Conservation (phyloP, 2,888 invertebrate genomes). For the Linnaemya tessellans region DNA sequence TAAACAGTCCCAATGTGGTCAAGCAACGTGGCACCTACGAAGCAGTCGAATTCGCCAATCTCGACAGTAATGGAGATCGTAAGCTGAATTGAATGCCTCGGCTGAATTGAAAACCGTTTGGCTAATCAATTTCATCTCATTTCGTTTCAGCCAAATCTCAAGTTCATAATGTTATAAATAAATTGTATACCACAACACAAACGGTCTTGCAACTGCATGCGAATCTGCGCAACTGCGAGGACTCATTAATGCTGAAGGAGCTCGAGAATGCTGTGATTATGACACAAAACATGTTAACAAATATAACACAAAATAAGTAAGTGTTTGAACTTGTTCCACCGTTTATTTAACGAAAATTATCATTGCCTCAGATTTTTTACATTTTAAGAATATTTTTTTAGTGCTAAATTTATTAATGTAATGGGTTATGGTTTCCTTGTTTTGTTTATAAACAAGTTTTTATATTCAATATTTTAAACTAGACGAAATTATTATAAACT, state of each 20-base stretch:
- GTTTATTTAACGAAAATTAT: too few species aligned
- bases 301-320: conserved; percentile 82
- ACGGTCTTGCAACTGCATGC: conserved; percentile 83
- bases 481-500: too few species aligned
- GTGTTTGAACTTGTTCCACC: conserved; percentile 35
- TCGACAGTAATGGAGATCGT: conserved; percentile 79
- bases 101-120: neutral
- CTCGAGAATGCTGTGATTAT: conserved; percentile 84
- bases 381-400: too few species aligned
- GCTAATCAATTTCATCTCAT: neutral
- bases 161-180: conserved; percentile 86
- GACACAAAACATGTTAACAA: conserved; percentile 83
- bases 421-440: too few species aligned
- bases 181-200: conserved; percentile 83
- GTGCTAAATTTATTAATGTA: too few species aligned
- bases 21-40: conserved; percentile 79
- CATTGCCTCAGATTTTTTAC: too few species aligned
- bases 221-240: conserved; percentile 81
- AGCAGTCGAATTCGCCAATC: conserved; percentile 75
- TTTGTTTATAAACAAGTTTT: too few species aligned
- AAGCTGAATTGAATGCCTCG: too few species aligned
- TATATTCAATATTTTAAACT: too few species aligned
- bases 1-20: conserved; percentile 77
- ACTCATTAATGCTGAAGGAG: conserved; percentile 83
- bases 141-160: conserved; percentile 85